These are phyloP conservation scores for Amblyjoppa proteus DNA, from an alignment of 2,888 invertebrate species.

Conservation along the genomic window DNA sequence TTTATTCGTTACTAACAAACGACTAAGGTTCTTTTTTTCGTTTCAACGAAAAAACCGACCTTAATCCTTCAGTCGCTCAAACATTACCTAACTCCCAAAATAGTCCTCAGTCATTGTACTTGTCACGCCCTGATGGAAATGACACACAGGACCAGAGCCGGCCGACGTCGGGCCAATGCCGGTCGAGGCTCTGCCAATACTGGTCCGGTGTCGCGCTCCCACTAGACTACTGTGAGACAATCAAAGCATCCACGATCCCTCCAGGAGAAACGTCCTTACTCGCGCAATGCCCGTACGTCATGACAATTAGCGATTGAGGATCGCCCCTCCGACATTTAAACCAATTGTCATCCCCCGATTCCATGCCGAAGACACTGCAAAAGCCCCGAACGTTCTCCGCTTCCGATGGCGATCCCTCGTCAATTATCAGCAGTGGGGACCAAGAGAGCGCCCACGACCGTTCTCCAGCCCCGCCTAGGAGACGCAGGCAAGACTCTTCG, in stretches of 20 bases:
- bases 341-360: conserved; percentile 37
- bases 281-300: neutral
- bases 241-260: neutral
- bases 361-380: conserved; percentile 17
- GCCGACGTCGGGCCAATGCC: too few species aligned
- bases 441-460: neutral
- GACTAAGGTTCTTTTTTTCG: too few species aligned
- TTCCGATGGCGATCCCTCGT: conserved; percentile 37
- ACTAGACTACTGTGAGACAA: neutral
- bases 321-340: conserved; percentile 6
- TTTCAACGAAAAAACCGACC: too few species aligned
- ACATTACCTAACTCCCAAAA: too few species aligned
- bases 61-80: too few species aligned
- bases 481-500: conserved; percentile 57
- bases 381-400: neutral
- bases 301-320: conserved; percentile 31
- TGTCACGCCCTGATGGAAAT: too few species aligned
- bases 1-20: too few species aligned
- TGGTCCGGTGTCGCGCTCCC: too few species aligned
- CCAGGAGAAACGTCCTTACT: neutral
- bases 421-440: conserved; percentile 21
- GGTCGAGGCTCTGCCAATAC: too few species aligned
- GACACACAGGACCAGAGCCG: too few species aligned
- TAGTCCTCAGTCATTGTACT: too few species aligned
- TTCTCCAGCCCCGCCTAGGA: conserved; percentile 42